Base-by-base conservation (phyloP, 2,888 invertebrate genomes). In the Mechanitis messenoides region DNA sequence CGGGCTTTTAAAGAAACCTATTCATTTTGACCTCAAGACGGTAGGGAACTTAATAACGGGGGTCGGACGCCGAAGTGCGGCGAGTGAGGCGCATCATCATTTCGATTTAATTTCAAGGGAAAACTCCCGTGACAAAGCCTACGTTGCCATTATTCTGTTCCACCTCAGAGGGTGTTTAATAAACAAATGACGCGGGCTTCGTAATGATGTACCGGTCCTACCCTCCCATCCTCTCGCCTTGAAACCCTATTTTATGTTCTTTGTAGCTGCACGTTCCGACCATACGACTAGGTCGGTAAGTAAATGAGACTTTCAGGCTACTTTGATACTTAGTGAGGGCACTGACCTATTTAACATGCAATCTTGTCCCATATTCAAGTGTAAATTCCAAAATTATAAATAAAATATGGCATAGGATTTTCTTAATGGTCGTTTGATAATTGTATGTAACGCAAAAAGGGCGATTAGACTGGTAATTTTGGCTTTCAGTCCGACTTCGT, bases 81-180 rank as follows among this genome's bases (percentile, higher is more conserved):
- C 78, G 79, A 83, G 78, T 81, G 82, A 78, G 79, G 79, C 80
- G 84, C 83, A 85, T 87, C 88, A 84, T 85, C 86, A 84, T 87
- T 88, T 86, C 84, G 80, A 86, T 89, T 89, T 86, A 87, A 89
- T 87, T 87, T 85, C 78, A 78, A 80, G 82, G 84, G 85, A 87
- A 87, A 84, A 82, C 83, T 84, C 76, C 81, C 84, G 80, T 84
- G 86, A 85, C 87, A 85, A 87, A 85, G 85, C 86, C 87, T 83
- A 78, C 79, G 76, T 72, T 75, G 77, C 86, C 85, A 88, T 89
- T 89, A 88, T 87, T 83, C 80, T 79, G 84, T 87, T 87, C 86
- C 84, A 85, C 85, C 86, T 86, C 82, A 79, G 79, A 83, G 85
- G 84, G 83, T 85, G 87, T 85, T 88, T 88, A 85, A 87, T 87